Evolutionary conservation across 2,797 vertebrate genomes (phyloP).

Genomic region (Trachurus trachurus): DNA sequence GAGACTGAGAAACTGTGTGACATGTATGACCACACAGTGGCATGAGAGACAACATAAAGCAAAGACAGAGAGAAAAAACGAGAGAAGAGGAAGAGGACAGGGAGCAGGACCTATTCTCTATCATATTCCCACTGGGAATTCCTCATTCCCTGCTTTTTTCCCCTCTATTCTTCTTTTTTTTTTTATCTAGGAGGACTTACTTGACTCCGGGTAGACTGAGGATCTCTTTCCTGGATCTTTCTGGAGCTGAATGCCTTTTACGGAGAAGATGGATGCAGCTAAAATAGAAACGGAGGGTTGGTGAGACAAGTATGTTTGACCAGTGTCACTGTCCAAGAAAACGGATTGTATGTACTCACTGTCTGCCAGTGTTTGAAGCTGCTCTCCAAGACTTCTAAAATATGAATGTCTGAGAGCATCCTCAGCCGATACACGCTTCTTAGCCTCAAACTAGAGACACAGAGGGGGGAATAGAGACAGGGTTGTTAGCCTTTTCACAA

Average conservation of each 20-base stretch:
- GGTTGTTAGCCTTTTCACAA: too few relatives aligned
- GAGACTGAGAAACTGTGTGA: slow-evolving; percentile 28
- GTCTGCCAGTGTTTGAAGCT: slow-evolving; percentile 84
- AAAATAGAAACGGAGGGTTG: slow-evolving; percentile 33
- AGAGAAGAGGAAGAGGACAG: slow-evolving; percentile 40
- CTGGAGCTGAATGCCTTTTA: slow-evolving; percentile 87
- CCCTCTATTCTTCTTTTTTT: neutral
- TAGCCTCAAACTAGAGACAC: slow-evolving; percentile 86
- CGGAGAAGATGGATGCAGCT: slow-evolving; percentile 88
- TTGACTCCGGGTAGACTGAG: slow-evolving; percentile 82
- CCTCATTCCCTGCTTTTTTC: neutral
- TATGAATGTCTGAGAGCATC: slow-evolving; percentile 83
- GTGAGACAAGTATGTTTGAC: slow-evolving; percentile 23
- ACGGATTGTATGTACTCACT: slow-evolving; percentile 79
- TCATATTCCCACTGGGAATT: slow-evolving; percentile 11
- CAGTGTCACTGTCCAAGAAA: neutral
- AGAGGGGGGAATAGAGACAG: neutral
- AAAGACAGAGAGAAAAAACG: slow-evolving; percentile 36
- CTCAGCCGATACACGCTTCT: slow-evolving; percentile 85
- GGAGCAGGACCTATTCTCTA: slow-evolving; percentile 47
- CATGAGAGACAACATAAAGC: slow-evolving; percentile 53
- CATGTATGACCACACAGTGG: slow-evolving; percentile 48
- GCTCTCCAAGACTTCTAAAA: slow-evolving; percentile 85
- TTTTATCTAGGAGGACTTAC: slow-evolving; percentile 72
- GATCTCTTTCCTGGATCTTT: slow-evolving; percentile 87